These are phyloP conservation scores for Hyposoter didymator DNA, from an alignment of 2,888 invertebrate genomes.

Conservation along the genomic window DNA sequence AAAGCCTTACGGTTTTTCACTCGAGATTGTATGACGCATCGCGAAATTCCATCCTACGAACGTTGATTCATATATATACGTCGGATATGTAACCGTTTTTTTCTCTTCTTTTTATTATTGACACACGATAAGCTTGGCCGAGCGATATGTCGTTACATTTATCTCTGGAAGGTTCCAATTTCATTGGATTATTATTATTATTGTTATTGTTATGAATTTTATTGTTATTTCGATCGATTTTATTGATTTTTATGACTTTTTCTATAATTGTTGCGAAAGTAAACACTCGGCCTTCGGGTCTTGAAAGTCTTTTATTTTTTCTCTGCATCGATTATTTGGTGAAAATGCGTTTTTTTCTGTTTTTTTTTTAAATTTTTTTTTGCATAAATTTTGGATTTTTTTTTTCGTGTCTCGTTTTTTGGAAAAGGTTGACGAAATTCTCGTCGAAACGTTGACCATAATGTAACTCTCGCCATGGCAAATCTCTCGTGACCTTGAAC, in stretches of 20 bases:
- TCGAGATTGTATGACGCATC: slow-evolving; percentile 11
- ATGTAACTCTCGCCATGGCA: neutral
- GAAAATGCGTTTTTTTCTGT: neutral
- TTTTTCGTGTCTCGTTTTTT: neutral
- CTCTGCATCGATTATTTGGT: neutral
- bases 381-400: neutral
- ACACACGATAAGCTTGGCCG: slow-evolving; percentile 18
- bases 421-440: neutral
- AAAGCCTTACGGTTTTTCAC: neutral
- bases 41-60: slow-evolving; percentile 16
- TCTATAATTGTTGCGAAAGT: neutral
- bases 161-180: neutral
- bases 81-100: neutral
- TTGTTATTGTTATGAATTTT: neutral
- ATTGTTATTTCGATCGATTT: slow-evolving; percentile 3
- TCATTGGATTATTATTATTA: neutral
- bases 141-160: neutral
- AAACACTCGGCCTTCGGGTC: neutral
- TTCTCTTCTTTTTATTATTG: slow-evolving; percentile 1
- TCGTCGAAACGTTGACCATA: neutral
- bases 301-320: too few relatives aligned
- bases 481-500: slow-evolving; percentile 21
- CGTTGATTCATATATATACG: slow-evolving; percentile 8
- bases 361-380: neutral
- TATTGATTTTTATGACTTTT: neutral